These are phyloP conservation scores for Phrynocephalus guinanensis DNA, from an alignment of 2,797 vertebrate species.

Conservation along the genomic window DNA sequence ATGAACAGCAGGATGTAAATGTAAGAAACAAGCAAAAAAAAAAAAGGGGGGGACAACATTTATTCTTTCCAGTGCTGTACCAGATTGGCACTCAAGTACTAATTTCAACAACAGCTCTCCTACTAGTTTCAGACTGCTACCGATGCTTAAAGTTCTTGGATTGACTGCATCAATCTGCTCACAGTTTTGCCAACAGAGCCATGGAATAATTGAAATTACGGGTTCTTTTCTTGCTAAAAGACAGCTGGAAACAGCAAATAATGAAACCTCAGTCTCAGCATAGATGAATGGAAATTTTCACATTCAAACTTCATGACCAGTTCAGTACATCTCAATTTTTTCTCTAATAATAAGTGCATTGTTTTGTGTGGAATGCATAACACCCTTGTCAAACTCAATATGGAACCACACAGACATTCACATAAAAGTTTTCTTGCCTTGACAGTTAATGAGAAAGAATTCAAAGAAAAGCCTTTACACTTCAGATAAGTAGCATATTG, in stretches of 20 bases:
- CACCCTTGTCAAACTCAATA: constrained; percentile 35
- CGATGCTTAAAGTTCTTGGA: not conserved
- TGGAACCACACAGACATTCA: constrained; percentile 11
- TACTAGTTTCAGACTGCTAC: not conserved
- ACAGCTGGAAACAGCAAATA: not conserved
- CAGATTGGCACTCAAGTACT: too few relatives aligned
- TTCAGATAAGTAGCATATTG: not conserved
- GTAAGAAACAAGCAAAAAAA: too few relatives aligned
- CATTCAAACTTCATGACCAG: constrained; percentile 30
- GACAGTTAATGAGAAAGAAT: constrained; percentile 54
- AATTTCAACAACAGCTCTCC: too few relatives aligned
- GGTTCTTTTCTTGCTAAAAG: constrained; percentile 6
- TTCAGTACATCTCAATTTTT: constrained; percentile 58
- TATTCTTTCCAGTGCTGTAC: too few relatives aligned
- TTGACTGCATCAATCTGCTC: not conserved
- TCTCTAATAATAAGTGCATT: constrained; percentile 11
- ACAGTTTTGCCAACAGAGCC: not conserved
- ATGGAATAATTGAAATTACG: not conserved
- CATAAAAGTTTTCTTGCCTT: constrained; percentile 4
- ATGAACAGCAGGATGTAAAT: too few relatives aligned
- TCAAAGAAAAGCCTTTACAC: constrained; percentile 6
- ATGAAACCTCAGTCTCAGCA: constrained; percentile 39
- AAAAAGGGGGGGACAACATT: too few relatives aligned
- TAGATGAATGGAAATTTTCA: constrained; percentile 35
- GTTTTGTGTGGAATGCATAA: constrained; percentile 34